A percentile compares a stretch with the other conserved stretches of the same genome.
phyloP scores from a whole-genome alignment of 2,113 vertebrate species.

The Pitta sordida region DNA sequence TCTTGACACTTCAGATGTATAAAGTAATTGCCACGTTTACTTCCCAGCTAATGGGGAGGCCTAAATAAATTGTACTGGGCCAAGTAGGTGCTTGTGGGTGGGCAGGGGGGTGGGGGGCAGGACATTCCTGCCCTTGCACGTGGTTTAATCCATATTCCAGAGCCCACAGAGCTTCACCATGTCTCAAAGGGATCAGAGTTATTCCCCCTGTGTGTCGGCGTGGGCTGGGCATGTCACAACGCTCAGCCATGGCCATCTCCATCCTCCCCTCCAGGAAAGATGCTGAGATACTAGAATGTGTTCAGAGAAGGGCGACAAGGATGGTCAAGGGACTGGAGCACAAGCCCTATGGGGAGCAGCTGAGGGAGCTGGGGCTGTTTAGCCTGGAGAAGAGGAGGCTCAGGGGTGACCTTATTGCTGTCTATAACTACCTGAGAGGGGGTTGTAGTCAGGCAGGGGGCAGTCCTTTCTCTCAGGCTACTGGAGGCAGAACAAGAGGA shows the following conservation, averaged over 20 bases:
- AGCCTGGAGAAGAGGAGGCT: too few species aligned
- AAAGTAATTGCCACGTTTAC: background rate
- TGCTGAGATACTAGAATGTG: too few species aligned
- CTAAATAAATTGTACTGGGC: background rate
- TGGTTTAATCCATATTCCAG: background rate
- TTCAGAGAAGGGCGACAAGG: too few species aligned
- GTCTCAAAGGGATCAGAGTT: background rate
- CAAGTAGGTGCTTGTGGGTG: background rate
- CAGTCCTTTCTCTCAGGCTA: too few species aligned
- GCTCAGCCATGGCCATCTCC: fast-evolving
- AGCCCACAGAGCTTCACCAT: background rate
- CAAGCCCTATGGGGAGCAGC: too few species aligned
- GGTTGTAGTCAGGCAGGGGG: too few species aligned
- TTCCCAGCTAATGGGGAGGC: background rate
- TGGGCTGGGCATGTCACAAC: background rate
- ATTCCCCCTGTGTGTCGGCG: fast-evolving
- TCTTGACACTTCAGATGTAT: background rate
- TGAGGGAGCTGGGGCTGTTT: too few species aligned
- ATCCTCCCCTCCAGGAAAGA: fast-evolving
- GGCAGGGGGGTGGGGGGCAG: background rate
- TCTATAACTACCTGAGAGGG: too few species aligned
- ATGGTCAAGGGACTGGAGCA: too few species aligned
- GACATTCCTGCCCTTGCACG: background rate
- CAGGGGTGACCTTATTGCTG: too few species aligned
- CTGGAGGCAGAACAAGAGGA: too few species aligned